Evolutionary conservation across 2,113 vertebrate genomes (phyloP), one percentile per base, ranked within the genome.

Genomic region (Rutilus rutilus): DNA sequence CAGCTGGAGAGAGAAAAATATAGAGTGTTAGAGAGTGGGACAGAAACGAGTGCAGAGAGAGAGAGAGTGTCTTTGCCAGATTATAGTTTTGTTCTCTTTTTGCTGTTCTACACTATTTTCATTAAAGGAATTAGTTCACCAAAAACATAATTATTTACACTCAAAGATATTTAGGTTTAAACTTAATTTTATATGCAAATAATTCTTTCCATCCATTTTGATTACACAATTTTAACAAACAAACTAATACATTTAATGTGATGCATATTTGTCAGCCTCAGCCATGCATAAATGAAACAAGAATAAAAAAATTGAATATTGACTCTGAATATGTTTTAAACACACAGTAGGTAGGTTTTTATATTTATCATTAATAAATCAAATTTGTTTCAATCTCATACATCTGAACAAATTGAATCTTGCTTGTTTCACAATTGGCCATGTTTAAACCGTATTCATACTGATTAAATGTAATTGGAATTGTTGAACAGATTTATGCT

Each of bases 1-100:
- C 79, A 69, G 79, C 45, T 82, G 79, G 77, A 86, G 52, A 76
- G 39, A 69, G 30, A 52, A 50, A 82, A 67, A 67, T 30, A 33
- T 52, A 57, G 27, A 21, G 79, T 82, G 62, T 65, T 50, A 25
- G 27, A 77, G 77, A 60, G 30, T 12, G 71, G n/a, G 69, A 71
- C 33, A 60, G 54, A 80, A 79, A 69, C 0, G 14, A 47, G 74
- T 15, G 21, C 25, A 50, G 47, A 5, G 6, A 23, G 33, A 42
- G n/a, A 52, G 73, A 76, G 45, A 23, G n/a, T n/a, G 54, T 50
- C 74, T 85, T 78, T 25, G 23, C 23, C 33, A 69, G 69, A 54
- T 60, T 50, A 42, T 50, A 67, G 27, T 85, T 65, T 52, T 21
- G 36, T 60, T n/a, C 25, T 2, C 5, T 21, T 39, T 45, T 15